Evolutionary conservation across 2,113 vertebrate genomes (phyloP).

Genomic region (Nematolebias whitei): DNA sequence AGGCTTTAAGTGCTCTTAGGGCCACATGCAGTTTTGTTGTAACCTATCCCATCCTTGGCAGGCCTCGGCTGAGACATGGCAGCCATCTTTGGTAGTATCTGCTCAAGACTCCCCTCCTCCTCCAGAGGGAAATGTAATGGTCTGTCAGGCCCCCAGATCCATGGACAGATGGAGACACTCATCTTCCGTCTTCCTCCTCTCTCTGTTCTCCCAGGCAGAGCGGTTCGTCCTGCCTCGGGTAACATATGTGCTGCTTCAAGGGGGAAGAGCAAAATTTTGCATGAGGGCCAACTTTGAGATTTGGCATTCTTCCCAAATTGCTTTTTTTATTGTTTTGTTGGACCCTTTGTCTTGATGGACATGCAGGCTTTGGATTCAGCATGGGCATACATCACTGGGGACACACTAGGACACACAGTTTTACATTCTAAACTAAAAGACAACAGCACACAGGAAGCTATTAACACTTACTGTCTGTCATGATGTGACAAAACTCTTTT

Average conservation of each 20-base stretch:
- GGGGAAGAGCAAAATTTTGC: constrained; percentile 50
- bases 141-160: constrained; percentile 62
- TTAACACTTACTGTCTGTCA: constrained; percentile 10
- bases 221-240: constrained; percentile 56
- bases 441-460: constrained; percentile 2
- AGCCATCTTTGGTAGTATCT: constrained; percentile 44
- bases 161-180: constrained; percentile 73
- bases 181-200: constrained; percentile 36
- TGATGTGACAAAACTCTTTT: constrained; percentile 19
- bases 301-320: constrained; percentile 56
- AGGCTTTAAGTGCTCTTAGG: constrained; percentile 40
- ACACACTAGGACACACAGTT: background rate
- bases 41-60: constrained; percentile 38
- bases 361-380: constrained; percentile 23
- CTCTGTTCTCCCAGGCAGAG: constrained; percentile 60
- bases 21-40: constrained; percentile 53
- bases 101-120: constrained; percentile 40
- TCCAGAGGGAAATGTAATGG: constrained; percentile 55
- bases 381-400: constrained; percentile 10
- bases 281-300: constrained; percentile 54
- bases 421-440: constrained; percentile 10
- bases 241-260: constrained; percentile 70
- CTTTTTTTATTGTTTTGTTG: constrained; percentile 58
- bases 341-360: constrained; percentile 55
- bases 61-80: constrained; percentile 38